phyloP scores from a whole-genome alignment of 2,113 vertebrate species.

The Galbula dea region DNA sequence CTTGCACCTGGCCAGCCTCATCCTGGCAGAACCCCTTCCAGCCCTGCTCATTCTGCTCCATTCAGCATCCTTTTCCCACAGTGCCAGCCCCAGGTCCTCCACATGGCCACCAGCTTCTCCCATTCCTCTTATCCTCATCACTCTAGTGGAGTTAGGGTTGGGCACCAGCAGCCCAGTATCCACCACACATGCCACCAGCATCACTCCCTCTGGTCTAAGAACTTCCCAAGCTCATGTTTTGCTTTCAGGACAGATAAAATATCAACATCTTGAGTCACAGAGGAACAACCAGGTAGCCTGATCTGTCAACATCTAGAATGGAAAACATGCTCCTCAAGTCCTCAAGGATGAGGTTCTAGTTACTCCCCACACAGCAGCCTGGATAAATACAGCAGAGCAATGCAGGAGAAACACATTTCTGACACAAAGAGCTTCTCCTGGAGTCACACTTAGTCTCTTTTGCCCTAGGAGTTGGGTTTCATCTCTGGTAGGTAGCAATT shows the following conservation, averaged over 20 bases:
- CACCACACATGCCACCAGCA: neutral
- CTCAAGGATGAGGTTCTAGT: constrained; percentile 48
- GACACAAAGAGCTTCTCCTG: neutral
- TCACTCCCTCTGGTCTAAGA: neutral
- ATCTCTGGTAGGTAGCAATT: neutral
- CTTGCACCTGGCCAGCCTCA: neutral
- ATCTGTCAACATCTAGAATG: constrained; percentile 22
- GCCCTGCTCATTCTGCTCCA: neutral
- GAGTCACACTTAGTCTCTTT: neutral
- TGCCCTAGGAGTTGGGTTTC: neutral
- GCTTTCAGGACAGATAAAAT: neutral
- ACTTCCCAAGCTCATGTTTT: neutral
- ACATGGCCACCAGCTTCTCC: rapidly evolving
- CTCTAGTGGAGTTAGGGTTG: rapidly evolving
- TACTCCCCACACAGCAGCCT: constrained; percentile 40
- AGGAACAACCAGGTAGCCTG: neutral
- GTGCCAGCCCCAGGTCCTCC: neutral
- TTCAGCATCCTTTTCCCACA: neutral
- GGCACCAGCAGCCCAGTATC: neutral
- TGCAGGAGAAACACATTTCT: constrained; percentile 55
- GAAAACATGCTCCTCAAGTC: neutral
- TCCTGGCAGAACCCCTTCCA: neutral
- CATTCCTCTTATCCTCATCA: neutral
- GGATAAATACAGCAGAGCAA: neutral
- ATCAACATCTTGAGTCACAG: neutral